Conservation (phyloP, 2,113 vertebrate species). For the Melanerpes formicivorus region DNA sequence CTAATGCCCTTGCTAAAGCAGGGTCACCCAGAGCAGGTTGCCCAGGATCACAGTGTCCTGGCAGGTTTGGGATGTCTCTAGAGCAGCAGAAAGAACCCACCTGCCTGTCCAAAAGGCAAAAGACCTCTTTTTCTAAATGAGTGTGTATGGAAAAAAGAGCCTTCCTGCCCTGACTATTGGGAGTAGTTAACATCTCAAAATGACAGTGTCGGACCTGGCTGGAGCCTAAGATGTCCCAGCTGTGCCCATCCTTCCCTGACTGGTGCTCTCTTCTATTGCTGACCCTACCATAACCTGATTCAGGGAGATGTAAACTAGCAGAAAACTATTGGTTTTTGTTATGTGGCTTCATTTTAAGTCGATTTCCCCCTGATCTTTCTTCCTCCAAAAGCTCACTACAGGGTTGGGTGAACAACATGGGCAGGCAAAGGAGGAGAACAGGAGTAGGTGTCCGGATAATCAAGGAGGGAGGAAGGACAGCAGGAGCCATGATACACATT, state of each 20-base stretch:
- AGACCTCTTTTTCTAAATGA: no score
- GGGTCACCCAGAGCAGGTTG: no score
- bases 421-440: background rate
- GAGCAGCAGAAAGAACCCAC: background rate
- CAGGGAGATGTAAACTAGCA: background rate
- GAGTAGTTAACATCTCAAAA: background rate
- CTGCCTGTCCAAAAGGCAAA: background rate
- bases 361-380: background rate
- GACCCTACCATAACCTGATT: background rate
- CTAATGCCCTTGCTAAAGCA: no score
- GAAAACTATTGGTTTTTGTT: background rate
- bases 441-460: background rate
- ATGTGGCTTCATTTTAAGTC: background rate
- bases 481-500: background rate
- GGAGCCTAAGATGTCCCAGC: background rate
- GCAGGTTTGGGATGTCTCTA: no score
- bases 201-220: background rate
- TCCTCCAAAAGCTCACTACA: fast-evolving
- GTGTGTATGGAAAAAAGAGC: background rate
- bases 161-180: background rate
- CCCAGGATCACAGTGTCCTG: no score
- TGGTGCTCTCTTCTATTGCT: background rate
- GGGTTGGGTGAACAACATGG: fast-evolving
- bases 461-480: background rate
- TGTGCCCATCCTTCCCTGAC: background rate